These are phyloP conservation scores for Pammene aurita DNA, from an alignment of 2,888 invertebrate species.

Conservation along the genomic window DNA sequence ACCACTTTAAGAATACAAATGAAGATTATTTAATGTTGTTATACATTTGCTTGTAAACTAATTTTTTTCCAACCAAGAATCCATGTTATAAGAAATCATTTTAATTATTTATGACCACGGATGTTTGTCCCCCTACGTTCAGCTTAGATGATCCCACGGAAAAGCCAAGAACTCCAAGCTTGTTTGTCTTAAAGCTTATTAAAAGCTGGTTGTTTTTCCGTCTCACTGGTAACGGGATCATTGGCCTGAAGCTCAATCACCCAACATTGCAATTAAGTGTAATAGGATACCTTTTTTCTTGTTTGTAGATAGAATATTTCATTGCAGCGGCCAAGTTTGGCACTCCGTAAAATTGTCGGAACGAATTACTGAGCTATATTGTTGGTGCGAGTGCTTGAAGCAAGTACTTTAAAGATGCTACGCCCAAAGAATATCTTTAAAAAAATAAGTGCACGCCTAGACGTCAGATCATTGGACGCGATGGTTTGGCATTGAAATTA, in stretches of 20 bases:
- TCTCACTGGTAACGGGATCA: constrained; percentile 54
- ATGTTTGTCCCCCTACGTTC: constrained; percentile 14
- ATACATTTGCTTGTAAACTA: too few relatives aligned
- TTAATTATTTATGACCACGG: constrained; percentile 3
- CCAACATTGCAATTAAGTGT: constrained; percentile 37
- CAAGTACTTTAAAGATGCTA: constrained; percentile 29
- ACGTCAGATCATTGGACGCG: constrained; percentile 26
- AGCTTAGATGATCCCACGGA: constrained; percentile 40
- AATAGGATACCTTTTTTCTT: constrained; percentile 39
- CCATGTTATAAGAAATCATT: background rate
- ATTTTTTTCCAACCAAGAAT: background rate
- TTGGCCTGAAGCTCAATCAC: constrained; percentile 57
- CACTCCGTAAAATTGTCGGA: constrained; percentile 63
- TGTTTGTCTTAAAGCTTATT: constrained; percentile 49
- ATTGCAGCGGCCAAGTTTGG: constrained; percentile 42
- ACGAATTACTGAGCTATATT: constrained; percentile 56
- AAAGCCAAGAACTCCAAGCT: constrained; percentile 44
- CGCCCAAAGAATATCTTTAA: constrained; percentile 26
- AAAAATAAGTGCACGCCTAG: constrained; percentile 27
- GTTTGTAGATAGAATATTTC: constrained; percentile 49
- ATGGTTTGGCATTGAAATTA: constrained; percentile 39
- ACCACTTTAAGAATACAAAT: too few relatives aligned
- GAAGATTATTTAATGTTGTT: too few relatives aligned
- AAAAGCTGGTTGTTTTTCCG: constrained; percentile 45
- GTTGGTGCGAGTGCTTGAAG: constrained; percentile 43